Base-by-base conservation (phyloP, 2,888 invertebrate genomes). In the Polymixis flavicincta region DNA sequence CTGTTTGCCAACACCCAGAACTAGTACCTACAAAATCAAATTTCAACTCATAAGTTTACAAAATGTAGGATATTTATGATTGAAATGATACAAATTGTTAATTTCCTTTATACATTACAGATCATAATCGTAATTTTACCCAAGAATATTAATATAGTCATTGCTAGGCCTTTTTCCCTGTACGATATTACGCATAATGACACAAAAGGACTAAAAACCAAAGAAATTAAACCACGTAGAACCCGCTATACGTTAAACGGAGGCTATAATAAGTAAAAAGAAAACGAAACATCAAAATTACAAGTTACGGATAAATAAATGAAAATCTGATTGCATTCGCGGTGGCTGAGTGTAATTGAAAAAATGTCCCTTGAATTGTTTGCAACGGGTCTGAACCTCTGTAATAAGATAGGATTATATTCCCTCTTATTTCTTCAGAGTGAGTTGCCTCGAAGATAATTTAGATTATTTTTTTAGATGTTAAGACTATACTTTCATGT, bases 291-390 rank as follows among this genome's bases (percentile, higher is more conserved):
- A 88, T 88, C 88, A 88, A 93, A 92, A 87, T 88, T 92, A 92
- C 85, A 88, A 85, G 86, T 88, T 90, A 89, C 88, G 90, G 85
- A 85, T 87, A 91, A 92, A 87, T 92, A 93, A 92, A 93, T 93
- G 92, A 92, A 91, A 91, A 92, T 92, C 89, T 92, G 92, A 94
- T 94, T 94, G 93, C 93, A 90, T 92, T 90, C 91, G 92, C 94
- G 93, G 87, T 86, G 92, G 93, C 91, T 78, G 74, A 82, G 88
- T 88, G 89, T 95, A 95, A 95, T 95, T 95, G 95, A 95, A 95
- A 95, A 95, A 94, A 93, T 95, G 95, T 95, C 95, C 90, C 92
- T 92, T 92, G 92, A 91, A 93, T 92, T 93, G 91, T 93, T 92
- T 92, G 91, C 91, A 89, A 90, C 89, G 87, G 77, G 84, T 83